phyloP scores from a whole-genome alignment of 2,888 invertebrate genomes.

The Harmothoe impar region DNA sequence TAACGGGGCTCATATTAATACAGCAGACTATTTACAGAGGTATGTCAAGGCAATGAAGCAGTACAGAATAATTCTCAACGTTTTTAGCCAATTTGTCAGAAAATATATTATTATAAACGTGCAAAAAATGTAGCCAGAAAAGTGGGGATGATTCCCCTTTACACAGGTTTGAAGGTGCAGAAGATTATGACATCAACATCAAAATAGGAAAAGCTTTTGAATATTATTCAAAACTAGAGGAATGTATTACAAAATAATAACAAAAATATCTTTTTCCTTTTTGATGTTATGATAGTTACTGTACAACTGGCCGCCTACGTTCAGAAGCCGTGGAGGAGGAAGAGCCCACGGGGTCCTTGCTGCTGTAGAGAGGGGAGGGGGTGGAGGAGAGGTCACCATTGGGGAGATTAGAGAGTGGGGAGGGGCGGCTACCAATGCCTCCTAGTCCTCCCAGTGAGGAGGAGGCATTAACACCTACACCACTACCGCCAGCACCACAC shows the following conservation, averaged over 20 bases:
- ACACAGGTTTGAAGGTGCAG: too few species aligned
- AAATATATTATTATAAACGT: too few species aligned
- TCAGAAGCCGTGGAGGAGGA: background rate
- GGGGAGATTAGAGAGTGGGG: background rate
- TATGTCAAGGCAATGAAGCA: too few species aligned
- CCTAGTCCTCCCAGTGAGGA: background rate
- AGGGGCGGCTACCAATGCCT: background rate
- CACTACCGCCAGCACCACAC: background rate
- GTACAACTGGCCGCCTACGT: constrained; percentile 33
- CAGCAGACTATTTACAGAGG: too few species aligned
- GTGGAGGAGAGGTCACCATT: background rate
- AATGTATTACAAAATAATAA: background rate
- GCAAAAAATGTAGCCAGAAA: too few species aligned
- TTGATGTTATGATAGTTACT: constrained; percentile 25
- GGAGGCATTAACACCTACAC: too few species aligned
- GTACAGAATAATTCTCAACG: too few species aligned
- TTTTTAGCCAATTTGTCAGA: too few species aligned
- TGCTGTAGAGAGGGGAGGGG: background rate
- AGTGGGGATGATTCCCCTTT: too few species aligned
- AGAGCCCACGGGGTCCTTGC: background rate
- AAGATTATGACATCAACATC: background rate
- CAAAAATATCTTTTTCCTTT: background rate
- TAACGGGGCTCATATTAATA: too few species aligned
- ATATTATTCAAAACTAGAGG: background rate
- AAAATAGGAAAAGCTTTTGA: background rate